Evolutionary conservation across 2,888 invertebrate species (phyloP).

Genomic region (Cosmia pyralina): DNA sequence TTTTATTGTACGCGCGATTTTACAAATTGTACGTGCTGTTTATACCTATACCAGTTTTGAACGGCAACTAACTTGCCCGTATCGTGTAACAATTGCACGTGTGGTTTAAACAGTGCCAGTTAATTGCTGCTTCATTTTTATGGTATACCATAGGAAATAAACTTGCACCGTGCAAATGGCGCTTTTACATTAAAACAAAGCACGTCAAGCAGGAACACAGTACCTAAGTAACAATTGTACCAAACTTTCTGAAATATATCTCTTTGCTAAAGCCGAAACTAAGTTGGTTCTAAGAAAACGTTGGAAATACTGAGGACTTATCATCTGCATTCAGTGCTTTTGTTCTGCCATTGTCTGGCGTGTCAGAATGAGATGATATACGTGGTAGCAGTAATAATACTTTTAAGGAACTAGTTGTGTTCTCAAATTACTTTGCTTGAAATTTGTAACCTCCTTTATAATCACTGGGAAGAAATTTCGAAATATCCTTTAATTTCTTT

Average conservation of each 20-base stretch:
- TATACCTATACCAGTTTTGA: too few species aligned
- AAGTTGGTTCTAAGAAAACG: conserved; percentile 44
- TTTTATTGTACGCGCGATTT: too few species aligned
- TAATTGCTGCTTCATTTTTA: too few species aligned
- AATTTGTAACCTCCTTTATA: background rate
- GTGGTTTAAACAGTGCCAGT: too few species aligned
- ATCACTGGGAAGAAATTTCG: too few species aligned
- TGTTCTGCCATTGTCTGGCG: conserved; percentile 37
- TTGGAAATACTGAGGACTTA: conserved; percentile 40
- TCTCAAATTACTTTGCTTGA: background rate
- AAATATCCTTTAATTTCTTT: background rate
- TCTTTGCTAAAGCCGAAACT: conserved; percentile 22
- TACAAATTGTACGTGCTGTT: too few species aligned
- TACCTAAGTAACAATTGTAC: conserved; percentile 28
- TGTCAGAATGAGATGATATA: conserved; percentile 11
- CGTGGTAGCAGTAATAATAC: conserved; percentile 11
- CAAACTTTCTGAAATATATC: conserved; percentile 37
- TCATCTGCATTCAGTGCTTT: conserved; percentile 33
- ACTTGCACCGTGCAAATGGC: too few species aligned
- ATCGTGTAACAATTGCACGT: too few species aligned
- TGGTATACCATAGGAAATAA: too few species aligned
- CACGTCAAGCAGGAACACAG: conserved; percentile 1
- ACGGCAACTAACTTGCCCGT: too few species aligned
- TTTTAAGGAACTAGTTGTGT: conserved; percentile 1
- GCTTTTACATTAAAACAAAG: conserved; percentile 3